Percentiles rank a stretch among this genome's conserved stretches.
phyloP scores from a whole-genome alignment of 1,140 invertebrate genomes.

The Daktulosphaira vitifoliae region DNA sequence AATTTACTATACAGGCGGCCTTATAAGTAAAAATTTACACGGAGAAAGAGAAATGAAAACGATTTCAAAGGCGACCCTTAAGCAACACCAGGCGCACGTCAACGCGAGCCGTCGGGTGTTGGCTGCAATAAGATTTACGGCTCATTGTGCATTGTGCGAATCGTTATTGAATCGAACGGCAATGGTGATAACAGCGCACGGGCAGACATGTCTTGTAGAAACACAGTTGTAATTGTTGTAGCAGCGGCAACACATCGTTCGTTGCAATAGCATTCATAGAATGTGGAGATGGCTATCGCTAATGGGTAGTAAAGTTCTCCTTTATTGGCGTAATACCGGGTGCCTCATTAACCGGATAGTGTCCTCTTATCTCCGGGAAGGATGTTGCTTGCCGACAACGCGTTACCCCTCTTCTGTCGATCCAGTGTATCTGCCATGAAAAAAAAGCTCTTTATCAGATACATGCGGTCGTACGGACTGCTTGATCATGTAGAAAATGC shows the following conservation, averaged over 20 bases:
- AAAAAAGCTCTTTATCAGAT: too few species aligned
- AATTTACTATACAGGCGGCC: too few species aligned
- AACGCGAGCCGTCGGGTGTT: neutral
- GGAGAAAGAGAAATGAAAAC: neutral
- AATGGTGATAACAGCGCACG: neutral
- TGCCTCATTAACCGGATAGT: conserved; percentile 26
- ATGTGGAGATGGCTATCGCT: conserved; percentile 17
- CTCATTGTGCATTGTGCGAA: conserved; percentile 20
- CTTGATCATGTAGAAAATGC: too few species aligned
- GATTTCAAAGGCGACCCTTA: neutral
- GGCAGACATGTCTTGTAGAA: neutral
- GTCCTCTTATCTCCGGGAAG: neutral
- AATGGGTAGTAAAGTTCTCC: conserved; percentile 33
- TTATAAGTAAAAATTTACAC: neutral
- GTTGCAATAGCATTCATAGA: neutral
- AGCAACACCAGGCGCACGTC: neutral
- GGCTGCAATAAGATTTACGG: conserved; percentile 28
- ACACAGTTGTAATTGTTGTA: too few species aligned
- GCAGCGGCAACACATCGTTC: neutral
- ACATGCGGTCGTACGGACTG: too few species aligned
- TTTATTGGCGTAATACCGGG: conserved; percentile 31
- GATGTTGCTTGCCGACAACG: neutral
- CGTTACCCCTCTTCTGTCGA: neutral
- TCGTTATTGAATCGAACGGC: conserved; percentile 6
- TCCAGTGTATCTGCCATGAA: too few species aligned